Evolutionary conservation across 2,113 vertebrate genomes (phyloP), one percentile per base, ranked within the genome.

Genomic region (Rynchops niger): DNA sequence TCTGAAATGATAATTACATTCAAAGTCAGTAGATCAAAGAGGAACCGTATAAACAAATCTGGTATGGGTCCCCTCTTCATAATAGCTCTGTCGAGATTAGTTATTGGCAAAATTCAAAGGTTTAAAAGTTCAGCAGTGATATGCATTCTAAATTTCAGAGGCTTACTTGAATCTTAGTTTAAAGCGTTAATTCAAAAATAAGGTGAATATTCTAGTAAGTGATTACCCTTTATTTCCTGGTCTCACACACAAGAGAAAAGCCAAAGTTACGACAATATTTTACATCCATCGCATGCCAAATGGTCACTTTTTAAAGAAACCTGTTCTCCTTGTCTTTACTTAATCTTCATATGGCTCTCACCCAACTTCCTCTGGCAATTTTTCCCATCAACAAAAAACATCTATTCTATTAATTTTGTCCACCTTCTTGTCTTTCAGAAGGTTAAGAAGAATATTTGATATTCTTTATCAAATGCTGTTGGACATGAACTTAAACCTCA

Each of bases 11-110:
- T 93, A 96, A 96, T 95, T 96, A 86, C 29, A 91, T 94, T 93
- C 71, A 95, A 89, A 95, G 94, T 76, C 86, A 95, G 71, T 78
- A 95, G 88, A 96, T 96, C 88, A 97, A 91, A 96, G 56, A 43
- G 42, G 52, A 96, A 81, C 65, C 42, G 40, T 89, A 79, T 92
- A 93, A 96, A 95, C 63, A 97, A 96, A 93, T 90, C 86, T 95
- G 71, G 52, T 95, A 42, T 9, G 20, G 32, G 59, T 96, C 26
- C 42, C 52, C 27, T 94, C 77, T 72, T 96, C 86, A 90, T 95
- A 96, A 92, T 86, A 92, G 30, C 55, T 81, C 91, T 95, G 79
- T 94, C 7, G 0, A 78, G 52, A 87, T 86, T 82, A 91, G 83
- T 91, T 91, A 83, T 72, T 86, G 84, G 77, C 71, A 95, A 95